Evolutionary conservation across 2,797 vertebrate genomes (phyloP), one percentile per base, ranked within the genome.

Genomic region (Gephyroberyx darwinii): DNA sequence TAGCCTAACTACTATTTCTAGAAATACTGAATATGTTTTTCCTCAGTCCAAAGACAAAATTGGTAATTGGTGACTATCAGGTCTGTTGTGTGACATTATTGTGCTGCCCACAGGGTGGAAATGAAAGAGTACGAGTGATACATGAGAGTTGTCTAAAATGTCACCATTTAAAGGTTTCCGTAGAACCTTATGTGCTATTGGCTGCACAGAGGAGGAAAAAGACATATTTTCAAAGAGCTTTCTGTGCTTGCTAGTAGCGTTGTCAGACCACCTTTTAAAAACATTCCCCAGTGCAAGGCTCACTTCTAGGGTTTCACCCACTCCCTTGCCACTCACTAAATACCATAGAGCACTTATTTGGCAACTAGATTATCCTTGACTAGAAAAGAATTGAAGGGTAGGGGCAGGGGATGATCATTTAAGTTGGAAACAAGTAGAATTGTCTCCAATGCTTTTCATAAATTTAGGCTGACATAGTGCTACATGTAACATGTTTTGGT

Each of bases 91-190:
- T 60, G 56, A 81, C 45, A 75, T 14, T 61, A 54, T 39, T 39
- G 61, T 31, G 6, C 52, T 56, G 64, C 53, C 68, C 52, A 77
- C 81, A 85, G 77, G 76, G 63, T 77, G 45, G 39, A 78, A 26
- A 47, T 37, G 43, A 84, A 85, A 69, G 71, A 71, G 65, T 69
- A 58, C 62, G 62, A 55, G 67, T 53, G 48, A 80, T 65, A 76
- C 19, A 64, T 47, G 39, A 43, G 35, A 82, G 69, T 69, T 74
- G 54, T 73, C 64, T 58, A 68, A 53, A 62, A 76, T 77, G 75
- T 80, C 69, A 80, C 19, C 5, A 56, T 78, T 84, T 66, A 85
- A 84, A 84, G 73, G 74, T 76, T 82, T 83, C 65, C 50, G 71
- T 5, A 53, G 65, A 81, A 52, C 37, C 45, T 69, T 37, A 4